phyloP scores from a whole-genome alignment of 2,888 invertebrate genomes.

The Euplexia lucipara region DNA sequence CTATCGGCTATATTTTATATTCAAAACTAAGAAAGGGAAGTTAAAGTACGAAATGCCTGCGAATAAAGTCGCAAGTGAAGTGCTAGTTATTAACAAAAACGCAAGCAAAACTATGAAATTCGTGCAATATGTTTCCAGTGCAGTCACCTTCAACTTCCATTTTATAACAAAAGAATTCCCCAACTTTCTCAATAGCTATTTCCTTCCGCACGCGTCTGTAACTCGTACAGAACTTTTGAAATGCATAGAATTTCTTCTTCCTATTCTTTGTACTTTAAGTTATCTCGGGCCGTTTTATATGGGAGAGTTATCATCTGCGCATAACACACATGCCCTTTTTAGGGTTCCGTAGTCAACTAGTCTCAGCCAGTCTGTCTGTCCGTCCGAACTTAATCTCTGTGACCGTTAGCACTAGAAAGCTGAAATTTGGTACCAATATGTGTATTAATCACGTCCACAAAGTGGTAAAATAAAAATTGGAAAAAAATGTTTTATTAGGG shows the following conservation, averaged over 20 bases:
- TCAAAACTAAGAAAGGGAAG: too few species aligned
- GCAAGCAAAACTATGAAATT: conserved; percentile 32
- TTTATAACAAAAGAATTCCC: conserved; percentile 40
- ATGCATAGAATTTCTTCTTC: conserved; percentile 45
- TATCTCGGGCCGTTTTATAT: conserved; percentile 15
- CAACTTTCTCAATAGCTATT: conserved; percentile 54
- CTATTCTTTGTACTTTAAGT: conserved; percentile 6
- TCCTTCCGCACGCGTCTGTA: conserved; percentile 34
- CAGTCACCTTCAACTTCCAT: conserved; percentile 48
- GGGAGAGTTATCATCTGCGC: background rate
- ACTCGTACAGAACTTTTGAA: conserved; percentile 44
- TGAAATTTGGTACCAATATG: too few species aligned
- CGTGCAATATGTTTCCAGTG: conserved; percentile 30
- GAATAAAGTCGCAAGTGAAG: background rate
- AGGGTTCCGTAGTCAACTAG: too few species aligned
- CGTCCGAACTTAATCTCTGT: too few species aligned
- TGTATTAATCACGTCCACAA: too few species aligned
- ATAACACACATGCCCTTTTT: too few species aligned
- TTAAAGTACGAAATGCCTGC: too few species aligned
- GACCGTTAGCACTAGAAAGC: too few species aligned
- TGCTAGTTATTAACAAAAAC: conserved; percentile 22
- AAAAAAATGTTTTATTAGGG: too few species aligned
- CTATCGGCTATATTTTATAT: too few species aligned
- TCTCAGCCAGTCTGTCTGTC: too few species aligned
- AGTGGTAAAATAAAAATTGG: too few species aligned